Evolutionary conservation across 2,888 invertebrate genomes (phyloP), one percentile per base, ranked within the genome.

Genomic region (Rhabditoides inermis): DNA sequence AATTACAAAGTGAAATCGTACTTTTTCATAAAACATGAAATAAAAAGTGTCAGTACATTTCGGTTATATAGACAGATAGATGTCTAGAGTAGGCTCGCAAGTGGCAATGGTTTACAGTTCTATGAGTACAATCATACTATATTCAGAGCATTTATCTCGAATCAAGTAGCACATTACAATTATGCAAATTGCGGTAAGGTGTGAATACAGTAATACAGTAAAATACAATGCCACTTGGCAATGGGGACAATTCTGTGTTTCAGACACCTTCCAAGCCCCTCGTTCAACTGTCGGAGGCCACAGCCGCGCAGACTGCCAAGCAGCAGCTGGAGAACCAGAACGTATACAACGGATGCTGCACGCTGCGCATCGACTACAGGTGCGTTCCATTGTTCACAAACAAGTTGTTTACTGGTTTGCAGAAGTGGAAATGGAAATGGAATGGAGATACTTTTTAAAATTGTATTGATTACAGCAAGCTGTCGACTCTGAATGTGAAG

Each of bases 221-320:
- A n/a, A n/a, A n/a, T n/a, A n/a, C n/a, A n/a, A n/a, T n/a, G n/a
- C n/a, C n/a, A n/a, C n/a, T n/a, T n/a, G n/a, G n/a, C n/a, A n/a
- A n/a, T n/a, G n/a, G n/a, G n/a, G n/a, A 15, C n/a, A 30, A 45
- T 45, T 45, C 4, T 30, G 20, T 45, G 15, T 45, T 78, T 68
- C 84, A 89, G 89, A 87, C 83, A 87, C 88, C 81, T 90, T 90
- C 85, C 90, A 98, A 86, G 95, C 95, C 65, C n/a, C 85, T 98
- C 78, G 91, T 98, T 80, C 98, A 98, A 82, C 94, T 92, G 81
- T 88, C 90, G 71, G 95, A 95, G 82, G 88, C 92, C 63, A 85
- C 88, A 77, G 88, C 91, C 69, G 95, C 98, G 69, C 92, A 92
- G 81, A 86, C 90, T 75, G 95, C 98, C 77, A 95, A 94, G 84